Conservation (phyloP, 2,113 vertebrate genomes). For the Neolamprologus variostigma region DNA sequence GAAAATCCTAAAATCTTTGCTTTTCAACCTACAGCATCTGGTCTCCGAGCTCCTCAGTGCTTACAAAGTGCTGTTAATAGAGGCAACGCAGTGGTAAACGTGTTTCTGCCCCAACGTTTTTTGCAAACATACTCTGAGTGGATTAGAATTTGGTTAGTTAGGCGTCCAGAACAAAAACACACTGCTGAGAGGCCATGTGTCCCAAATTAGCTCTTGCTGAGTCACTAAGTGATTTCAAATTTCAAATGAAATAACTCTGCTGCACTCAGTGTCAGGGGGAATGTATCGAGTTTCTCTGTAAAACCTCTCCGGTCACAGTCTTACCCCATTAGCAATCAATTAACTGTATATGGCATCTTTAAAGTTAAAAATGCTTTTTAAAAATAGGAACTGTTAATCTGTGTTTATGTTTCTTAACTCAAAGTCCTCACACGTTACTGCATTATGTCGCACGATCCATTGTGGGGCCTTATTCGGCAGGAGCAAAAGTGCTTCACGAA, state of each 20-base stretch:
- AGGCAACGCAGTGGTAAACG: background rate
- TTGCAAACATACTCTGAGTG: background rate
- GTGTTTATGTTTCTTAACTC: background rate
- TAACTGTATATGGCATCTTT: background rate
- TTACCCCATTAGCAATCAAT: background rate
- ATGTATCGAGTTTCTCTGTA: background rate
- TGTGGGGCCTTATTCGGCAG: background rate
- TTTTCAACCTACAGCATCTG: background rate
- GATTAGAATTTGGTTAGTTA: background rate
- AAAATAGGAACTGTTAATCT: background rate
- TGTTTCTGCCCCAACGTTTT: background rate
- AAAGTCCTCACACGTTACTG: background rate
- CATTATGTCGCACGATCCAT: background rate
- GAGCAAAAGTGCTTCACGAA: background rate
- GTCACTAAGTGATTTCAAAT: conserved; percentile 6
- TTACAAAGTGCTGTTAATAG: background rate
- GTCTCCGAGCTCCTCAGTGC: background rate
- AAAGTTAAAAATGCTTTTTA: background rate
- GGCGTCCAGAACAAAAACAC: background rate
- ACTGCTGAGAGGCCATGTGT: conserved; percentile 26
- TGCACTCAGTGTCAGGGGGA: background rate
- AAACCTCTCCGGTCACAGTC: background rate
- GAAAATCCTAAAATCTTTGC: background rate
- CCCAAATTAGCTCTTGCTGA: conserved; percentile 38
- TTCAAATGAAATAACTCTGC: background rate